Evolutionary conservation across 2,113 vertebrate genomes (phyloP), one percentile per base, ranked within the genome.

Genomic region (Phainopepla nitens): DNA sequence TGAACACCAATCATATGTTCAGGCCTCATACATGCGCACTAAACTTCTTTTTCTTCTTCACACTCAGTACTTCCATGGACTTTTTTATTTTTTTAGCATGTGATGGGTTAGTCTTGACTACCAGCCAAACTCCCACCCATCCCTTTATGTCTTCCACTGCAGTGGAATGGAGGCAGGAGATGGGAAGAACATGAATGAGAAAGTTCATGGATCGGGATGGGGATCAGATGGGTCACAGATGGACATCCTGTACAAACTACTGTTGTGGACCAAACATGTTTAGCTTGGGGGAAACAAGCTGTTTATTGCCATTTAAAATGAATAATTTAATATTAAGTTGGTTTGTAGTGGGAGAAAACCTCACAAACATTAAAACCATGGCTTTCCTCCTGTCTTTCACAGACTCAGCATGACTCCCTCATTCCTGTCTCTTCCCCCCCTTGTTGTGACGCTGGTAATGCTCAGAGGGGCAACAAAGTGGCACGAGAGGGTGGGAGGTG

Each of bases 401-500:
- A 64, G 33, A 20, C 17, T 87, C 15, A 21, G 7, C 13, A 58
- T 25, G 29, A 51, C 27, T 61, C 33, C 24, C 50, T 72, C 41
- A 25, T 78, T 81, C 33, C 28, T 45, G 15, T 70, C 15, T 41
- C 10, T 33, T 50, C 15, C 60, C 5, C 3, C 2, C 16, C 25
- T 54, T 72, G 6, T 33, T 70, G 29, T 16, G 45, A 31, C 1
- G 0, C 27, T 2, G 2, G 36, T 80, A 25, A 17, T 0, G 0
- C 41, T 69, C 33, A 25, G 20, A 72, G 13, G 28, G 33, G 15
- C 68, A 71, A 1, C 0, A 7, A 7, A 19, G 25, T 62, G 22
- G 13, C 42, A 9, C 0, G 2, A 72, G 28, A 61, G 11, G 3
- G 13, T 71, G 25, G 15, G 39, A 75, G 83, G 24, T 36, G 39